Base-by-base conservation (phyloP, 2,797 vertebrate genomes). In the Bucorvus abyssinicus region DNA sequence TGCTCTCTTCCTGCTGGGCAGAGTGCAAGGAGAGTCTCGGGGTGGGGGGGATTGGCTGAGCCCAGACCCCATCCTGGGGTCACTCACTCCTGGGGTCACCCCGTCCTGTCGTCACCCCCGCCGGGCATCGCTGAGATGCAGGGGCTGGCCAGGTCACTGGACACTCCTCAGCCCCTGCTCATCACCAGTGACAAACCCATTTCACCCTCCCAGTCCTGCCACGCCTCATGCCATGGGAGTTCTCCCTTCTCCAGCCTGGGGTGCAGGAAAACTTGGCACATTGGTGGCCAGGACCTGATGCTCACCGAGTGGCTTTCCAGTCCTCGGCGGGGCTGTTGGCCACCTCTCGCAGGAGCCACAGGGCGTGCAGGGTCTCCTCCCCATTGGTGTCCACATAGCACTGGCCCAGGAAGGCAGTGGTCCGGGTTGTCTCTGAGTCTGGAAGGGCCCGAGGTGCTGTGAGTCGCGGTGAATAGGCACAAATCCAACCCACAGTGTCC, bases 231-330 rank as follows among this genome's bases (percentile, higher is more conserved):
- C 32, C 0, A 0, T 36, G 47, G 50, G 14, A 57, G 50, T 61
- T 80, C 14, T 80, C 24, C 32, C 17, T 55, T 81, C 42, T 79
- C 18, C 59, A 45, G 45, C 21, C 50, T 4, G 2, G 29, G 14
- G 11, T 24, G 20, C 15, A 36, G 42, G 45, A 68, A 29, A 60
- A 3, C 18, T 38, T 36, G 42, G 7, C 55, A 64, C 9, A 44
- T 68, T 3, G 5, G 32, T 50, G 47, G 3, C 40, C 29, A 17
- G n/a, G 60, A 44, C 6, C 12, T 3, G 3, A 53, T 4, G 26
- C 96, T 96, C 70, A 96, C 94, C 70, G 7, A 0, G 84, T 96
- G 23, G 86, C 89, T 69, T 92, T 95, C 96, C 95, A 96, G 59
- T 92, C 84, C 6, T 96, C 81, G 0, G 3, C 1, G 1, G 92